A percentile compares a stretch with the other conserved stretches of the same genome.
Conservation (phyloP, 2,888 invertebrate genomes). For the Noctuana brunneofusca region DNA sequence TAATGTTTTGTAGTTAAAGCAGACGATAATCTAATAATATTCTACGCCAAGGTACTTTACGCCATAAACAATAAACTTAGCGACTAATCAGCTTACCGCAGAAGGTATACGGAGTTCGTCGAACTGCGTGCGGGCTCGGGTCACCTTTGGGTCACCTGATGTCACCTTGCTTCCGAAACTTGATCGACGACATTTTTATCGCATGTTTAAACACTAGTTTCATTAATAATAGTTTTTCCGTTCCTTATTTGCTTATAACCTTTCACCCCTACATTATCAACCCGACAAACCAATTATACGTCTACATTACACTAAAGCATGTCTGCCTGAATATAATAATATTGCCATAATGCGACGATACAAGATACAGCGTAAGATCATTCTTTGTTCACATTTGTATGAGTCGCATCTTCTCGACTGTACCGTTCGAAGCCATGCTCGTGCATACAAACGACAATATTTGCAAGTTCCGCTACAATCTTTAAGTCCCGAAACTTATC, state of each 20-base stretch:
- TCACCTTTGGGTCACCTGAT: constrained; percentile 74
- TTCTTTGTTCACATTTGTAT: constrained; percentile 34
- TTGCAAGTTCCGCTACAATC: constrained; percentile 34
- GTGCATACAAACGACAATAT: constrained; percentile 34
- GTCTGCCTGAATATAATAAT: constrained; percentile 12
- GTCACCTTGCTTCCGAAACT: constrained; percentile 79
- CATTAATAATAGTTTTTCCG: constrained; percentile 60
- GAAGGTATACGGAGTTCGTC: constrained; percentile 55
- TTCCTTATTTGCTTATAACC: constrained; percentile 26
- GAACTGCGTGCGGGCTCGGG: constrained; percentile 63
- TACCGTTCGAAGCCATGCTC: constrained; percentile 29
- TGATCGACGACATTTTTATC: constrained; percentile 70
- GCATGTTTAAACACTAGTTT: constrained; percentile 58
- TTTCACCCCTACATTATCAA: neutral
- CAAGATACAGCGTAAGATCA: constrained; percentile 33
- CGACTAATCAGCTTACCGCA: constrained; percentile 31
- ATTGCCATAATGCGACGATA: constrained; percentile 17
- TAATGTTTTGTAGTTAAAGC: neutral
- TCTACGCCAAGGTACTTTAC: constrained; percentile 3
- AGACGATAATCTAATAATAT: constrained; percentile 4
- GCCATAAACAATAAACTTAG: constrained; percentile 25
- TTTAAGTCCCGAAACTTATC: constrained; percentile 28
- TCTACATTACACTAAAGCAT: neutral
- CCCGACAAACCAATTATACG: neutral
- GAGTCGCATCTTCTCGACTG: constrained; percentile 14